These are phyloP conservation scores for Frankliniella fusca DNA, from an alignment of 2,888 invertebrate genomes.

Conservation along the genomic window DNA sequence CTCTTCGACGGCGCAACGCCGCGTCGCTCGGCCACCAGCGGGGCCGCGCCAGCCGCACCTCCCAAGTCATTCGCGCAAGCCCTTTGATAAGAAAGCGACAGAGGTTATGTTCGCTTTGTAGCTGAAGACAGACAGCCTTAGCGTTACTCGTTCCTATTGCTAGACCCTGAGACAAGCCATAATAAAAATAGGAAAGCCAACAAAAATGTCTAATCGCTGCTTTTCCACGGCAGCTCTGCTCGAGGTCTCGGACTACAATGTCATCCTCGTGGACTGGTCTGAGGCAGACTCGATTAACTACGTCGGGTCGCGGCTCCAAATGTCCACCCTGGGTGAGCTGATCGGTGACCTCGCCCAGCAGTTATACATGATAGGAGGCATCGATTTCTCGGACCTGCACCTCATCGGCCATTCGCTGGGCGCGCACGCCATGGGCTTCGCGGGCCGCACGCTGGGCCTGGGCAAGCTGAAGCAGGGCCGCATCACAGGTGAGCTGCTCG, in stretches of 20 bases:
- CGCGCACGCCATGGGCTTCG: conserved; percentile 57
- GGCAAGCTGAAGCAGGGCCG: conserved; percentile 55
- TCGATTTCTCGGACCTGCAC: conserved; percentile 44
- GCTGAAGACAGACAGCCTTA: too few relatives aligned
- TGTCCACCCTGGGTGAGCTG: conserved; percentile 45
- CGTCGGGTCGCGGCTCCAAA: conserved; percentile 45
- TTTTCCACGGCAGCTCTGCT: conserved; percentile 45
- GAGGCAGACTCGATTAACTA: background rate
- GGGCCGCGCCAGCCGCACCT: too few relatives aligned
- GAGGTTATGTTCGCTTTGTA: too few relatives aligned
- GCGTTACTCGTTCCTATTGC: too few relatives aligned
- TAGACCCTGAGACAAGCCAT: too few relatives aligned
- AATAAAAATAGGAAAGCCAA: too few relatives aligned
- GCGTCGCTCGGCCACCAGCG: too few relatives aligned
- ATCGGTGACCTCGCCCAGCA: conserved; percentile 50
- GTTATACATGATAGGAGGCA: conserved; percentile 45
- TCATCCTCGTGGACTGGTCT: conserved; percentile 52
- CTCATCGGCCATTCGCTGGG: conserved; percentile 53
- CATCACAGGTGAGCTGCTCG: conserved; percentile 52
- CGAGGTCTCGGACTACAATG: conserved; percentile 46
- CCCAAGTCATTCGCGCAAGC: too few relatives aligned
- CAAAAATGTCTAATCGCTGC: too few relatives aligned
- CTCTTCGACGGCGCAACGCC: too few relatives aligned
- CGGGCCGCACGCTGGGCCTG: conserved; percentile 54
- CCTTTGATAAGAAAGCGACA: too few relatives aligned